These are phyloP conservation scores for Orthonyx spaldingii DNA, from an alignment of 2,113 vertebrate genomes.

Conservation along the genomic window DNA sequence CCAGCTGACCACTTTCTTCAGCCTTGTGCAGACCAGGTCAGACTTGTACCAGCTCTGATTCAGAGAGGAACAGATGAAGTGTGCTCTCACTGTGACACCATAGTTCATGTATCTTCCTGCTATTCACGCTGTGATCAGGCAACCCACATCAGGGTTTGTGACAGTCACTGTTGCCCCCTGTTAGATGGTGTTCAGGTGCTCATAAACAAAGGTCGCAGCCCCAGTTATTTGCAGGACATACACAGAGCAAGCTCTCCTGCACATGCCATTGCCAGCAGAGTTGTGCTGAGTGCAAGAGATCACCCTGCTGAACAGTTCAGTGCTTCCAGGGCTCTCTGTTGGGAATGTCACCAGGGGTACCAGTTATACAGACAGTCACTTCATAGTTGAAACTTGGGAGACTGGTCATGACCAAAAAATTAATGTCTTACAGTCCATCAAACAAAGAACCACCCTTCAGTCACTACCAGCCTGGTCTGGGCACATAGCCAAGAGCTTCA, in stretches of 20 bases:
- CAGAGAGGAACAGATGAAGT: neutral
- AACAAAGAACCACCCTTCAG: neutral
- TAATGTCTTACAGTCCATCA: neutral
- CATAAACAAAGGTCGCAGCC: neutral
- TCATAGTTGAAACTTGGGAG: neutral
- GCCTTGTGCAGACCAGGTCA: neutral
- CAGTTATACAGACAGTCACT: neutral
- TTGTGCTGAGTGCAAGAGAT: neutral
- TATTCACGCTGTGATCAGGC: rapidly evolving
- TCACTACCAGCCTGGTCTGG: neutral
- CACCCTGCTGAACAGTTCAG: neutral
- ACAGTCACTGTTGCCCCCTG: neutral
- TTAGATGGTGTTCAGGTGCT: neutral
- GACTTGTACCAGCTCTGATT: neutral
- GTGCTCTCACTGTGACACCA: neutral
- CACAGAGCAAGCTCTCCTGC: neutral
- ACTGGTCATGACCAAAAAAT: neutral
- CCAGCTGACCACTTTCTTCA: neutral
- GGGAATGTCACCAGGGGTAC: neutral
- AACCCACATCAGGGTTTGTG: neutral
- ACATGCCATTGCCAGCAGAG: rapidly evolving
- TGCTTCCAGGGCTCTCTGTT: neutral
- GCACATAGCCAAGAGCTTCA: neutral
- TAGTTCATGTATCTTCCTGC: neutral
- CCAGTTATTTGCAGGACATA: neutral